A percentile compares a stretch with the other conserved stretches of the same genome.
These are phyloP conservation scores for Falco novaeseelandiae DNA, from an alignment of 2,797 vertebrate species.

Conservation along the genomic window DNA sequence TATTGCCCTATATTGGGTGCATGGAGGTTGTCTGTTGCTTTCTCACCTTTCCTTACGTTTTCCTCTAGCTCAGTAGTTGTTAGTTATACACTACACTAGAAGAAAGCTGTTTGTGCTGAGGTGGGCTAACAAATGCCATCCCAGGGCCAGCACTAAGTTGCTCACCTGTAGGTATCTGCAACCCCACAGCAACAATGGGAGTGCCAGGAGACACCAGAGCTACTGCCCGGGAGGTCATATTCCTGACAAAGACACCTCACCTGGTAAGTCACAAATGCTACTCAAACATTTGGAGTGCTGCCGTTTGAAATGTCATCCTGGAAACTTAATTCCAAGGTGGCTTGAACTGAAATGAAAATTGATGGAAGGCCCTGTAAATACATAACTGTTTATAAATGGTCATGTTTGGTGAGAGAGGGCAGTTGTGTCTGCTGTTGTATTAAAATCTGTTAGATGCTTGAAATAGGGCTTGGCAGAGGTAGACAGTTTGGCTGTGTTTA, in stretches of 20 bases:
- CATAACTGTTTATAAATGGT: not conserved
- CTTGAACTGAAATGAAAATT: not conserved
- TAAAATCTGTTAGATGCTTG: not conserved
- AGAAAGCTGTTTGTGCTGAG: not conserved
- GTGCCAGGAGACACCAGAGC: not conserved
- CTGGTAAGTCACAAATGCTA: not conserved
- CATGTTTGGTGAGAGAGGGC: not conserved
- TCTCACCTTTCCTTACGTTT: too few species aligned
- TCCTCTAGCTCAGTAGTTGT: not conserved
- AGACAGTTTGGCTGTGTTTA: not conserved
- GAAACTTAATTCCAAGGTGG: not conserved
- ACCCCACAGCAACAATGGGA: not conserved
- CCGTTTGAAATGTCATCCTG: not conserved
- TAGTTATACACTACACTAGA: rapidly evolving
- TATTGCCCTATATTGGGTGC: not conserved
- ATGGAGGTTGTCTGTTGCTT: not conserved
- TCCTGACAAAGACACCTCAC: not conserved
- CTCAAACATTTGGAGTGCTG: not conserved
- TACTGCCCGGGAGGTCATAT: rapidly evolving
- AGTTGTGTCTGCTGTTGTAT: not conserved
- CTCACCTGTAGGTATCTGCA: not conserved
- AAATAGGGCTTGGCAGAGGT: not conserved
- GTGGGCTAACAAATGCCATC: not conserved
- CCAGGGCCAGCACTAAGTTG: not conserved
- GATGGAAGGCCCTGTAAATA: not conserved